Base-by-base conservation (phyloP, 2,797 vertebrate species). In the Notamacropus eugenii region DNA sequence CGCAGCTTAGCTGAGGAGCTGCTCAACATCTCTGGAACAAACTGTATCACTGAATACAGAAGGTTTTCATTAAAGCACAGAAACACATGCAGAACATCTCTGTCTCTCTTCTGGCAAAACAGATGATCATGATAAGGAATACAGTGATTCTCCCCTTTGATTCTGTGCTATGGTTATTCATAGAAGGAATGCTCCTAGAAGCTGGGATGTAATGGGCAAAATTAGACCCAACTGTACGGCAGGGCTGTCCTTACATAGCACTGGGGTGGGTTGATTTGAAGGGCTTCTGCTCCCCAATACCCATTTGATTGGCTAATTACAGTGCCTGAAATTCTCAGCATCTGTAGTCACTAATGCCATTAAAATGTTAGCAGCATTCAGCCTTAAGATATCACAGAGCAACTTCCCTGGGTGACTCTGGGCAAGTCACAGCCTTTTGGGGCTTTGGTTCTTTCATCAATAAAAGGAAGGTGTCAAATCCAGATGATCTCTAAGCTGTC, bases 101-200 rank as follows among this genome's bases (percentile, higher is more conserved):
- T 92, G 90, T 97, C 95, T 97, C 91, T 95, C 87, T 87, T 8
- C n/a, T 0, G 3, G 19, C 54, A 92, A 97, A 93, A 52, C 31
- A 95, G 91, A 95, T 91, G 24, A 95, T 50, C 46, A 0, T 54
- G 56, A 67, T 57, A 12, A 93, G 22, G 95, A 97, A 95, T 24
- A 46, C 0, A 1, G 5, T 0, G 0, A 55, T 93, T 87, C 40
- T 67, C 50, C 74, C 96, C 82, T 59, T 92, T 93, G 40, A 93
- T 19, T 5, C 0, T 0, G 46, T 91, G 95, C 91, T 27, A 12
- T 5, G 40, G 74, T 46, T 50, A 12, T 24, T 67, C 16, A n/a
- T 6, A 55, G 67, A 40, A 59, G 9, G 55, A 94, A 74, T 92
- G 3, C 52, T 62, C 24, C 92, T 96, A 67, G 40, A 87, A 27